Conservation (phyloP, 2,797 vertebrate genomes). For the Jordanella pulchra region DNA sequence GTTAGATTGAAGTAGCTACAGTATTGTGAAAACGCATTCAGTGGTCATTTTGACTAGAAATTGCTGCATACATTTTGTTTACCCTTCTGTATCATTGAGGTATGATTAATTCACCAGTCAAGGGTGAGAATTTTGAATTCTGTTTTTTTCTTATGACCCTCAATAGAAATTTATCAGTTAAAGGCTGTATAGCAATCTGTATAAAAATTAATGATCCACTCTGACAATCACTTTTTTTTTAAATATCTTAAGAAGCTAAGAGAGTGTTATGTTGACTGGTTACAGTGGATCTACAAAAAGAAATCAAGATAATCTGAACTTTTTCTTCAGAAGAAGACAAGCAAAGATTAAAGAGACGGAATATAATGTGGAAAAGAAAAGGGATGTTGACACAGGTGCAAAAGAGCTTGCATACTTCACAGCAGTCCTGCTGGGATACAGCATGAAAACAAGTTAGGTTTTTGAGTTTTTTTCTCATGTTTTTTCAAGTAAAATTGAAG, state of each 20-base stretch:
- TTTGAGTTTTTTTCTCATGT: too few species aligned
- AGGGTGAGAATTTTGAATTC: neutral
- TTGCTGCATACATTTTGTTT: neutral
- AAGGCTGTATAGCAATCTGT: neutral
- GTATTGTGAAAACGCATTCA: too few species aligned
- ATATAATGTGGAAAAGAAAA: neutral
- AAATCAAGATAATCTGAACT: neutral
- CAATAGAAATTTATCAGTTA: neutral
- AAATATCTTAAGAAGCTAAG: neutral
- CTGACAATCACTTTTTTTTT: neutral
- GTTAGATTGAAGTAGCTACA: too few species aligned
- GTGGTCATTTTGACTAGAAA: too few species aligned
- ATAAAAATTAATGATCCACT: neutral
- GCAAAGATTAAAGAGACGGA: neutral
- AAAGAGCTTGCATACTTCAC: conserved; percentile 12
- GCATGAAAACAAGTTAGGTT: neutral
- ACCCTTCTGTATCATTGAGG: too few species aligned
- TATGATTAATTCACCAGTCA: neutral
- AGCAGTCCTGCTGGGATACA: conserved; percentile 4
- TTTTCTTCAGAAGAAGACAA: neutral
- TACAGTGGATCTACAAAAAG: neutral
- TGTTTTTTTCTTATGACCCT: neutral
- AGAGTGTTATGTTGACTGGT: neutral
- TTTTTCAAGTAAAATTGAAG: too few species aligned
- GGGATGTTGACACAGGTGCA: conserved; percentile 11